Evolutionary conservation across 2,888 invertebrate genomes (phyloP), one percentile per base, ranked within the genome.

Genomic region (Aelia acuminata): DNA sequence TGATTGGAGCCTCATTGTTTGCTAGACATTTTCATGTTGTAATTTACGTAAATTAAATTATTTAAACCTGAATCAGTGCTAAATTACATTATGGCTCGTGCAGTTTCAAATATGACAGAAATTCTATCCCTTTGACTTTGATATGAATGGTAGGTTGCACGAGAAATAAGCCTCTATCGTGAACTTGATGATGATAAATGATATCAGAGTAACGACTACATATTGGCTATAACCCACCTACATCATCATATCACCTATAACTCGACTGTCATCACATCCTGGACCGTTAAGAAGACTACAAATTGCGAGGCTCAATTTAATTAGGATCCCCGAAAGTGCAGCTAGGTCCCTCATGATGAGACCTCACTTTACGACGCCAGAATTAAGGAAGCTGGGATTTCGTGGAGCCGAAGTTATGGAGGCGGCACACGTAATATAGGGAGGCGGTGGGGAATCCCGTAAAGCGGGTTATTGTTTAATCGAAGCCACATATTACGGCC

Each of bases 381-480:
- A 80, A 80, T 80, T 80, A 80, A 80, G 80, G 80, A 80, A 80
- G 80, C 43, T n/a, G 80, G 80, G 43, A 80, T 43, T 43, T 80
- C n/a, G n/a, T 80, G 43, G 43, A 70, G 43, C 80, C 80, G 43
- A n/a, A 47, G 80, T 80, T 80, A 80, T 80, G 80, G 80, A 80
- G 43, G 43, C 39, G 80, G 80, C 80, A n/a, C 11, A 80, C n/a
- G 80, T 80, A 80, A 80, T 80, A 80, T 80, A n/a, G 31, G 53
- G 70, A 50, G 31, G 53, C 70, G 87, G 48, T 70, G 48, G 35
- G 0, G 85, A 57, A 35, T 70, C 39, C 63, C 87, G 87, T 87
- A 87, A 87, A 87, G 47, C 31, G 87, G 47, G 43, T 70, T 87
- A 87, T 87, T 87, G 87, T 87, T 87, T 87, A 87, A 87, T 87